A percentile compares a stretch with the other conserved stretches of the same genome.
These are phyloP conservation scores for Coluber constrictor DNA, from an alignment of 2,797 vertebrate species.

Conservation along the genomic window DNA sequence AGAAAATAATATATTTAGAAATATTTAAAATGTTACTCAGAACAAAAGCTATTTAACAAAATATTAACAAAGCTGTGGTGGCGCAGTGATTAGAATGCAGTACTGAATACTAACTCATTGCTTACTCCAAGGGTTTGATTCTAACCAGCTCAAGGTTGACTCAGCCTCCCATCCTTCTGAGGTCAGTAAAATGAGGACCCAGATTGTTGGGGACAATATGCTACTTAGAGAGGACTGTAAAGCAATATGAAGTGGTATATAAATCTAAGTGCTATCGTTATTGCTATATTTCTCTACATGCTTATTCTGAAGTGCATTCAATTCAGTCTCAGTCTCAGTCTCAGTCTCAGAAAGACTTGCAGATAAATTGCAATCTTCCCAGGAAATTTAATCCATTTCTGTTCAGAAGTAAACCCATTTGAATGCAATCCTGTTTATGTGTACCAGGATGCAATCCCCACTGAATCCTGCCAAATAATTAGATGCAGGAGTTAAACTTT, in stretches of 20 bases:
- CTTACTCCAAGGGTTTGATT: not conserved
- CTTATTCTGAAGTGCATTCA: not conserved
- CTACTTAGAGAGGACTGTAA: not conserved
- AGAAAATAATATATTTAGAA: slow-evolving; percentile 34
- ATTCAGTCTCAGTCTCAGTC: not conserved
- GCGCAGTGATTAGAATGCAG: not conserved
- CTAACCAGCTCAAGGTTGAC: not conserved
- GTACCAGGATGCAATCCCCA: not conserved
- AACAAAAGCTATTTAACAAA: slow-evolving; percentile 28
- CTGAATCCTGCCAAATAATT: not conserved
- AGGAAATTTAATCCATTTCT: not conserved
- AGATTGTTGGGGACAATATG: not conserved
- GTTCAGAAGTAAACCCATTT: not conserved
- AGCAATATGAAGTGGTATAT: not conserved
- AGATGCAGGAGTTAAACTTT: slow-evolving; percentile 20
- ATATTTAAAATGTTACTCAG: not conserved
- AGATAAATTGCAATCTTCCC: not conserved
- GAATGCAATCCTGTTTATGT: not conserved
- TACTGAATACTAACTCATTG: not conserved
- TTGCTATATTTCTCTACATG: not conserved
- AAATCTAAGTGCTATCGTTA: not conserved
- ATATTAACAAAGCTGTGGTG: not conserved
- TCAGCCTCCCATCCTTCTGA: not conserved
- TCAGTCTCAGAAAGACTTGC: not conserved
- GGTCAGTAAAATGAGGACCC: not conserved